Evolutionary conservation across 2,113 vertebrate species (phyloP), one percentile per base, ranked within the genome.

Genomic region (Rallus limicola): DNA sequence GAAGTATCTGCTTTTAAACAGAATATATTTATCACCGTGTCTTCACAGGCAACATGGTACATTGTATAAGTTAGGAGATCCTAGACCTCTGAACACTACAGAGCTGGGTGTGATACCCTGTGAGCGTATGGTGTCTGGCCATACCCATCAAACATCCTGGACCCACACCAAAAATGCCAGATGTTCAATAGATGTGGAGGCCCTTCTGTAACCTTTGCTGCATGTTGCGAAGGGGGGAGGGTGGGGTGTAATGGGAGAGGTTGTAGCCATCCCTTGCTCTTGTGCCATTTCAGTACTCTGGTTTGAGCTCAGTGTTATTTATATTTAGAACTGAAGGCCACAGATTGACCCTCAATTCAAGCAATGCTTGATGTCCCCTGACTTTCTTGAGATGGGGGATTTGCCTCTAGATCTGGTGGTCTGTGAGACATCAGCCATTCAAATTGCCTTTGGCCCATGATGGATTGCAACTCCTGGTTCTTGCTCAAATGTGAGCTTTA

Each of bases 1-100:
- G 97, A 98, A 98, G 89, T 97, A 95, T 98, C 97, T 97, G 89
- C 97, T 97, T 97, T 97, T 97, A 97, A 98, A 90, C 93, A 96
- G 95, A 97, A 94, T 52, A 38, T 97, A 96, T 98, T 97, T 98
- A 98, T 98, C 97, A 97, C 95, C 3, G 1, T 67, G 78, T 96
- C 92, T 97, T 96, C 92, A 78, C 94, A 97, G 97, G 97, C 96
- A 93, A 82, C 92, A 70, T 74, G 79, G 86, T 94, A 71, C 2
- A 5, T 97, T 59, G 78, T 96, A 97, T 97, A 95, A 97, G 96
- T 92, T 97, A 96, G 96, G 77, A 52, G 92, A 96, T 96, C 93
- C 92, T 86, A 96, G 97, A 97, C 97, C 96, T 95, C 93, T 82
- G 96, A 93, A 94, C 69, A 62, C 95, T 80, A 60, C 72, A 81